phyloP scores from a whole-genome alignment of 92 coral and sea anemone species.

The Bergia puertoricense region DNA sequence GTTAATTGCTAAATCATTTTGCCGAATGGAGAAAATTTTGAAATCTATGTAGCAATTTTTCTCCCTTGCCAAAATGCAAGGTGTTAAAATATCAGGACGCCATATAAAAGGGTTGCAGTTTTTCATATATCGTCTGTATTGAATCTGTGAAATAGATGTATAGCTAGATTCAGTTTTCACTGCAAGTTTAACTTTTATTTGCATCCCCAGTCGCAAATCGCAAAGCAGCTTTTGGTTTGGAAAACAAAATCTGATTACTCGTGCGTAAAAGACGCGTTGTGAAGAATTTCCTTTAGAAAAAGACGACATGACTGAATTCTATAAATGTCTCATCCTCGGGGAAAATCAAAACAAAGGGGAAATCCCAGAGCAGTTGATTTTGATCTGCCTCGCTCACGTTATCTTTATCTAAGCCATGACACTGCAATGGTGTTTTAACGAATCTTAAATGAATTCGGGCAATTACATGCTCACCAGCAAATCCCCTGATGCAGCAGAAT shows the following conservation, averaged over 20 bases:
- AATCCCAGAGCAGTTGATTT: conserved; percentile 24
- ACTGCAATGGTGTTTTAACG: conserved; percentile 28
- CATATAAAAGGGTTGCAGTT: neutral
- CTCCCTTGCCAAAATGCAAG: neutral
- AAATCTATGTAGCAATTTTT: neutral
- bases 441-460: conserved; percentile 38
- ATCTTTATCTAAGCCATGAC: neutral
- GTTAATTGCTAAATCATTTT: neutral
- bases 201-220: conserved; percentile 28
- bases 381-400: conserved; percentile 23
- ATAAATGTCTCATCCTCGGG: conserved; percentile 29
- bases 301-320: conserved; percentile 17
- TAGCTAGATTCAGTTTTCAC: neutral
- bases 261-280: conserved; percentile 40
- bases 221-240: conserved; percentile 12
- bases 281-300: conserved; percentile 25
- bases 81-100: conserved; percentile 24
- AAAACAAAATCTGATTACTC: conserved; percentile 42
- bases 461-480: conserved; percentile 17
- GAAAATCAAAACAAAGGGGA: conserved; percentile 36
- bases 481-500: conserved; percentile 6
- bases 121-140: neutral
- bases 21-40: neutral
- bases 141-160: neutral
- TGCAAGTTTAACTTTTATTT: neutral